phyloP scores from a whole-genome alignment of 2,888 invertebrate genomes.

The Chesias legatella region DNA sequence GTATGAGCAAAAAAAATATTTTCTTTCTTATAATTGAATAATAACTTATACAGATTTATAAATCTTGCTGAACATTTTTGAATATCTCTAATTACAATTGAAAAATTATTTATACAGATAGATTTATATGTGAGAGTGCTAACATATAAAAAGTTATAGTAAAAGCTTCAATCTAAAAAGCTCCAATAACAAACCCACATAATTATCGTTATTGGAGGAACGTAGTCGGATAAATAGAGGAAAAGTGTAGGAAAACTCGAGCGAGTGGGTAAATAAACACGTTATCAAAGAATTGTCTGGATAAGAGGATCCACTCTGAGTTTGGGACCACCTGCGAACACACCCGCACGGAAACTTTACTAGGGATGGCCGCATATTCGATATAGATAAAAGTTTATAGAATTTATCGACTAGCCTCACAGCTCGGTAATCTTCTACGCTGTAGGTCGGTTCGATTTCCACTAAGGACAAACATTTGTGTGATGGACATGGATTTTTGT shows the following conservation, averaged over 20 bases:
- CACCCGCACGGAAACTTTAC: slow-evolving; percentile 24
- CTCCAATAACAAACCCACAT: slow-evolving; percentile 5
- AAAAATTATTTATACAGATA: too few species aligned
- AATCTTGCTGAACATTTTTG: too few species aligned
- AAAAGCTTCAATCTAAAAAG: not conserved
- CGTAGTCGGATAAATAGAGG: slow-evolving; percentile 25
- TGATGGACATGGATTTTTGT: too few species aligned
- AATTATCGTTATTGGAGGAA: slow-evolving; percentile 17
- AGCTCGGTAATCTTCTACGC: too few species aligned
- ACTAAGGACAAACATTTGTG: too few species aligned
- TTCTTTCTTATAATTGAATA: too few species aligned
- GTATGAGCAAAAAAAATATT: too few species aligned
- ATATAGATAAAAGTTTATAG: not conserved
- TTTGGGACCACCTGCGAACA: slow-evolving; percentile 37
- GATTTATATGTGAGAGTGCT: too few species aligned
- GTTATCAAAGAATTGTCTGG: slow-evolving; percentile 33
- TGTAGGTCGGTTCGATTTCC: too few species aligned
- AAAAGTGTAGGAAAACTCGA: slow-evolving; percentile 22
- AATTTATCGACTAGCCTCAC: not conserved
- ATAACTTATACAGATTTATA: too few species aligned
- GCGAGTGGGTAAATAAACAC: slow-evolving; percentile 34
- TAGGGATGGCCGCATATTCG: slow-evolving; percentile 16
- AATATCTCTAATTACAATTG: too few species aligned
- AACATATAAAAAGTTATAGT: too few species aligned
- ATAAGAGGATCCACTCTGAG: slow-evolving; percentile 28